Percentiles rank a stretch among this genome's conserved stretches.
phyloP scores from a whole-genome alignment of 2,888 invertebrate species.

The Dryomyza anilis region DNA sequence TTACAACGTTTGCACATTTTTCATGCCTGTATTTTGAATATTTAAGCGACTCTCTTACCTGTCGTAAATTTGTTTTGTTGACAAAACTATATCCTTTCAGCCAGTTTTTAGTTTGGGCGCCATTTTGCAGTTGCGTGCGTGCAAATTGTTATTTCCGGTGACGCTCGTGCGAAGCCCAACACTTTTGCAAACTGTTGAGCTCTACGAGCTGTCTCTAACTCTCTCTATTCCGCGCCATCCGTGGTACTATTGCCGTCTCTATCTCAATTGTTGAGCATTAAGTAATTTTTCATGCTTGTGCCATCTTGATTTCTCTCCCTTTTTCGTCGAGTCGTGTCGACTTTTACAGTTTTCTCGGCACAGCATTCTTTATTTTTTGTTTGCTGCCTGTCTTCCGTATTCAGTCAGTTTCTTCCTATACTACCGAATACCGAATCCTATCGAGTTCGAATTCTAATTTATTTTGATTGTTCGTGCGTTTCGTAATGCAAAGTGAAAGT shows the following conservation, averaged over 20 bases:
- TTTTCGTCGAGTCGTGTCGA: background rate
- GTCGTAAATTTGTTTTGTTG: background rate
- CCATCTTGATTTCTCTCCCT: background rate
- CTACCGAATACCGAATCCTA: background rate
- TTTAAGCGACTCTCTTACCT: background rate
- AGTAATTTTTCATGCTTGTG: background rate
- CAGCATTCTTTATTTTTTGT: background rate
- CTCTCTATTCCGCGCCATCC: background rate
- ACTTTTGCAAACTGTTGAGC: conserved; percentile 21
- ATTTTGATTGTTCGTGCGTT: conserved; percentile 22
- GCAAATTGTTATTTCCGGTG: conserved; percentile 11
- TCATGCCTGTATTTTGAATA: background rate
- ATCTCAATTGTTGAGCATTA: background rate
- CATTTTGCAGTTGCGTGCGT: background rate
- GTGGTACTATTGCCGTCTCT: background rate
- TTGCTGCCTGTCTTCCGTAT: background rate
- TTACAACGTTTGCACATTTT: too few relatives aligned
- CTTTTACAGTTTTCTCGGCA: background rate
- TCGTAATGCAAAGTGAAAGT: conserved; percentile 13
- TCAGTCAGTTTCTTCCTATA: background rate
- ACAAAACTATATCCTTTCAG: conserved; percentile 21
- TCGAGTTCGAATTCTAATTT: conserved; percentile 23
- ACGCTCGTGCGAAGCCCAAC: conserved; percentile 6
- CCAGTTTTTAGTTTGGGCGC: conserved; percentile 14
- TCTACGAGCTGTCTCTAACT: background rate